Evolutionary conservation across 2,113 vertebrate species (phyloP).

Genomic region (Cyrtonyx montezumae): DNA sequence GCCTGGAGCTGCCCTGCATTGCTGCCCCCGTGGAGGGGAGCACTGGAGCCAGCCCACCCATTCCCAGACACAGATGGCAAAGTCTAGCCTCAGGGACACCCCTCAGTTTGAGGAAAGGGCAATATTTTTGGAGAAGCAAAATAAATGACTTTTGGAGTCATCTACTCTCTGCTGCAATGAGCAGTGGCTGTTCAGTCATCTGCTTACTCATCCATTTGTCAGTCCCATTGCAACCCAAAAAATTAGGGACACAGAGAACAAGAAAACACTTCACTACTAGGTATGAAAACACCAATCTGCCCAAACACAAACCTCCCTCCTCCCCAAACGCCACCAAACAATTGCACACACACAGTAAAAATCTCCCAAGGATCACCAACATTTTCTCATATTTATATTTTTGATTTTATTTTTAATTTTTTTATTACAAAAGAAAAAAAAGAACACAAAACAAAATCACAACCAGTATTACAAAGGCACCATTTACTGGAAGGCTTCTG

Average conservation of each 20-base stretch:
- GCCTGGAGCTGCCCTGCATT: not conserved
- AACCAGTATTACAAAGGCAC: slow-evolving; percentile 61
- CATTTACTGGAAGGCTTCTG: slow-evolving; percentile 37
- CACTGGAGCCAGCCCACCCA: not conserved
- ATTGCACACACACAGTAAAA: not conserved
- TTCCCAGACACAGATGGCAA: not conserved
- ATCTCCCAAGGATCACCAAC: not conserved
- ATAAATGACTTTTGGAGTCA: not conserved
- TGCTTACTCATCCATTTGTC: not conserved
- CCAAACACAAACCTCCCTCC: not conserved
- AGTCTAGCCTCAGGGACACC: no score
- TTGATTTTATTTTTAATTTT: slow-evolving; percentile 55
- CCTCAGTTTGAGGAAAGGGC: not conserved
- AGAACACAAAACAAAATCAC: not conserved
- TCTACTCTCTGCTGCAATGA: not conserved
- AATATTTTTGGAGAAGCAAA: not conserved
- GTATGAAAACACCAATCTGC: not conserved
- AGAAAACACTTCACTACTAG: not conserved
- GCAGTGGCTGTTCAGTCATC: not conserved
- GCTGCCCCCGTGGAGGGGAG: not conserved
- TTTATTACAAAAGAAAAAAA: slow-evolving; percentile 60
- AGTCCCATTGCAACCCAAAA: not conserved
- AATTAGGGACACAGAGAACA: not conserved
- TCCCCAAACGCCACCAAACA: not conserved
- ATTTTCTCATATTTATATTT: slow-evolving; percentile 32